Percentiles rank a stretch among this genome's conserved stretches.
Evolutionary conservation across 2,888 invertebrate species (phyloP).

Genomic region (Leptinotarsa peninsularis): DNA sequence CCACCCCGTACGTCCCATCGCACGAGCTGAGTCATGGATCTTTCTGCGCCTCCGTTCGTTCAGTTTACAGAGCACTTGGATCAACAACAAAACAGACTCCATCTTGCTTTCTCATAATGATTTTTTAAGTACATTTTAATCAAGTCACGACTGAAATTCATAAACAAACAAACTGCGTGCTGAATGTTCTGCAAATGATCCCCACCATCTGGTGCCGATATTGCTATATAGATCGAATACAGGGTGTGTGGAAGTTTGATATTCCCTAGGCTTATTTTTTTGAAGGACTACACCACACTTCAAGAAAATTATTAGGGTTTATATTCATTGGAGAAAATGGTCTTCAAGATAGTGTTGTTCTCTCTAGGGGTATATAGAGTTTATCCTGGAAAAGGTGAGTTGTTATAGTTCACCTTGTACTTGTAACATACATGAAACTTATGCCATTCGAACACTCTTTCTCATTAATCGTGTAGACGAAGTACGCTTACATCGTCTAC

Average conservation of each 20-base stretch:
- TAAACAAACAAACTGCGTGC: slow-evolving; percentile 13
- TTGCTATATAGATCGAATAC: slow-evolving; percentile 6
- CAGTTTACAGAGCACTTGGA: slow-evolving; percentile 8
- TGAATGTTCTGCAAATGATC: slow-evolving; percentile 18
- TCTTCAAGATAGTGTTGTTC: too few species aligned
- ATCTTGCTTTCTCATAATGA: not conserved
- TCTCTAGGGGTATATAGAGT: too few species aligned
- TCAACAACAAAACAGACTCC: not conserved
- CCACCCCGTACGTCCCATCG: not conserved
- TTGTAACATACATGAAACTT: too few species aligned
- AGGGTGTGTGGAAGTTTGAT: not conserved
- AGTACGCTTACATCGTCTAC: too few species aligned
- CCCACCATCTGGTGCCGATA: slow-evolving; percentile 6
- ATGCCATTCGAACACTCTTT: too few species aligned
- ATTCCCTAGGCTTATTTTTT: too few species aligned
- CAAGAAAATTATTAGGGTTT: too few species aligned
- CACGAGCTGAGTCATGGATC: slow-evolving; percentile 17
- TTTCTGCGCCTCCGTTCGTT: slow-evolving; percentile 3
- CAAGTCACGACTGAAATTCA: slow-evolving; percentile 10
- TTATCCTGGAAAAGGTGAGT: too few species aligned
- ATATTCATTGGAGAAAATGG: too few species aligned
- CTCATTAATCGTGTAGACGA: too few species aligned
- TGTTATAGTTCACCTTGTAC: too few species aligned
- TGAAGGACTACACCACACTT: too few species aligned
- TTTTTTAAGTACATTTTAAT: slow-evolving; percentile 12